Evolutionary conservation across 2,113 vertebrate species (phyloP).

Genomic region (Lophochroa leadbeateri): DNA sequence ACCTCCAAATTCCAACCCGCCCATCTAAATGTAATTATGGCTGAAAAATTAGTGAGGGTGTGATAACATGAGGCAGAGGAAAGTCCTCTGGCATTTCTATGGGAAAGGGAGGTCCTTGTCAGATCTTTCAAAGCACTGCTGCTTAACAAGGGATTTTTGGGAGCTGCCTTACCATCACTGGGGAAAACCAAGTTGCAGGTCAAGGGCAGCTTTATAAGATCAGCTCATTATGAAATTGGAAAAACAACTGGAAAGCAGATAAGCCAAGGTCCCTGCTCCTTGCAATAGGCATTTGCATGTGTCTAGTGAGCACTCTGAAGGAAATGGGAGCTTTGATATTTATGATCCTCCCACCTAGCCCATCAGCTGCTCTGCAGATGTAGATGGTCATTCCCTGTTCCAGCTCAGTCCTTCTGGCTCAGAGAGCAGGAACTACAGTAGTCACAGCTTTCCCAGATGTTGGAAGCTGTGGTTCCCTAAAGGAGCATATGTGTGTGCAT

Average conservation of each 20-base stretch:
- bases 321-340: background rate
- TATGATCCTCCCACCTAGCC: background rate
- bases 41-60: background rate
- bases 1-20: background rate
- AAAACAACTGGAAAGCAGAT: background rate
- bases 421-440: background rate
- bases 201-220: background rate
- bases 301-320: background rate
- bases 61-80: background rate
- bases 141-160: background rate
- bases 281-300: background rate
- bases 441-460: background rate
- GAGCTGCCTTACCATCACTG: background rate
- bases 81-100: constrained; percentile 14
- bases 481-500: background rate
- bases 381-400: background rate
- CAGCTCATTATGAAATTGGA: background rate
- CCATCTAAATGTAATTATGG: background rate
- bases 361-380: background rate
- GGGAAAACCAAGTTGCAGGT: constrained; percentile 29
- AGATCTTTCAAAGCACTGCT: background rate
- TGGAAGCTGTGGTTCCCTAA: background rate
- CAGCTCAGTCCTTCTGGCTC: background rate
- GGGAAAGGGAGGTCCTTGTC: background rate
- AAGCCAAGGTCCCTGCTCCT: background rate